Percentiles rank a stretch among this genome's conserved stretches.
phyloP scores from a whole-genome alignment of 2,888 invertebrate species.

The Eucera pruinosa region DNA sequence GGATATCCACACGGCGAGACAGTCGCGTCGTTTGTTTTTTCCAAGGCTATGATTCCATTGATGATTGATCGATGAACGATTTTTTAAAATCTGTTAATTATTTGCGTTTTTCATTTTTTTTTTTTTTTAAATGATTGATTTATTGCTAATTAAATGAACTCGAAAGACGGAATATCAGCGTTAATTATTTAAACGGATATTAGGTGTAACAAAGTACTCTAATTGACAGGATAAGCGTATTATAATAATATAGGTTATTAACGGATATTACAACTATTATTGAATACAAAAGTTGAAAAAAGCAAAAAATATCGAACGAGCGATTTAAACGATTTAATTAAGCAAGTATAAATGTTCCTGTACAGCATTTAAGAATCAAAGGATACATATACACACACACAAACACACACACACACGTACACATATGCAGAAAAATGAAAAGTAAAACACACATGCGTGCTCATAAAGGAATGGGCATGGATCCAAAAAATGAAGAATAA shows the following conservation, averaged over 20 bases:
- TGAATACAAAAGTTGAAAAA: conserved; percentile 32
- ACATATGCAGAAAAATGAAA: conserved; percentile 5
- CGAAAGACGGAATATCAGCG: conserved; percentile 44
- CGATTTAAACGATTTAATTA: conserved; percentile 68
- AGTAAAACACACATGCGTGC: background rate
- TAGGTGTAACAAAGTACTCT: conserved; percentile 75
- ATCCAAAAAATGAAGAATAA: background rate
- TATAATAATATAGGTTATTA: conserved; percentile 63
- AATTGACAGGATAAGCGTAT: conserved; percentile 67
- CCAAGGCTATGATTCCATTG: background rate
- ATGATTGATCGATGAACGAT: conserved; percentile 41
- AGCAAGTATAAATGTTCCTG: conserved; percentile 82
- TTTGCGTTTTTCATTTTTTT: conserved; percentile 40
- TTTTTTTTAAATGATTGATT: no score
- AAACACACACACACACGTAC: conserved; percentile 49
- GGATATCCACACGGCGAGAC: conserved; percentile 3
- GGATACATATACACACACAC: conserved; percentile 66
- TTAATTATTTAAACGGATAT: conserved; percentile 71
- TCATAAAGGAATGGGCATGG: background rate
- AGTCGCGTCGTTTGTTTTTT: conserved; percentile 47
- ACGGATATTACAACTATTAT: conserved; percentile 68
- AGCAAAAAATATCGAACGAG: conserved; percentile 56
- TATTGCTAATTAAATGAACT: background rate
- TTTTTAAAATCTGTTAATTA: background rate
- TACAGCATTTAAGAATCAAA: conserved; percentile 84